A percentile compares a stretch with the other conserved stretches of the same genome.
These are phyloP conservation scores for Agrochola circellaris DNA, from an alignment of 2,888 invertebrate genomes.

Conservation along the genomic window DNA sequence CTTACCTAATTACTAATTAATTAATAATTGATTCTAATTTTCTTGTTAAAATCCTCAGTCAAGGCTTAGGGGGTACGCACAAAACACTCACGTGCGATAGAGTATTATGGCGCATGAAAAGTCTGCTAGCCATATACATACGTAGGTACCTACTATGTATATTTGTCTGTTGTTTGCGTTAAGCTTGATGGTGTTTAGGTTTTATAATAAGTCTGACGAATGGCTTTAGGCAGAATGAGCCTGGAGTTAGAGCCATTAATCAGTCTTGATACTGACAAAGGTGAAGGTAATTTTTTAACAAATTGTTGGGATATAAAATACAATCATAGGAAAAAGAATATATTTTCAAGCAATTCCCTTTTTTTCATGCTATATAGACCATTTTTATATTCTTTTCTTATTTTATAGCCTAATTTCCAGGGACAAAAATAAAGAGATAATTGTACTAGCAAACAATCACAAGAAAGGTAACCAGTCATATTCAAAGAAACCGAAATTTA, in stretches of 20 bases:
- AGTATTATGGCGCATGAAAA: neutral
- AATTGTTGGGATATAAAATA: neutral
- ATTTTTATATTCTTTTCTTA: neutral
- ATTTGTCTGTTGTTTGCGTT: neutral
- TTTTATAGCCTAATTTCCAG: neutral
- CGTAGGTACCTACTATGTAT: neutral
- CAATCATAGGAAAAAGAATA: neutral
- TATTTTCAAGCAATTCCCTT: neutral
- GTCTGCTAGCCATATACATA: neutral
- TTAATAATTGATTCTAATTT: too few relatives aligned
- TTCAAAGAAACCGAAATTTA: constrained; percentile 3
- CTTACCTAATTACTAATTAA: neutral
- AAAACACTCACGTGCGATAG: neutral
- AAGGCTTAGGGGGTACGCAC: neutral
- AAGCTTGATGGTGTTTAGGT: neutral
- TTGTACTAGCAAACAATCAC: neutral
- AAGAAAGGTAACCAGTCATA: neutral
- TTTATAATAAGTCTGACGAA: neutral
- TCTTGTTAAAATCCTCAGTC: neutral
- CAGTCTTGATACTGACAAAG: neutral
- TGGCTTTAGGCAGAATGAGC: neutral
- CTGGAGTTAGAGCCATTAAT: neutral
- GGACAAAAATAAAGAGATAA: neutral
- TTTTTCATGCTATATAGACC: neutral
- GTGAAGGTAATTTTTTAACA: neutral